Evolutionary conservation across 2,113 vertebrate species (phyloP).

Genomic region (Notothenia rossii): DNA sequence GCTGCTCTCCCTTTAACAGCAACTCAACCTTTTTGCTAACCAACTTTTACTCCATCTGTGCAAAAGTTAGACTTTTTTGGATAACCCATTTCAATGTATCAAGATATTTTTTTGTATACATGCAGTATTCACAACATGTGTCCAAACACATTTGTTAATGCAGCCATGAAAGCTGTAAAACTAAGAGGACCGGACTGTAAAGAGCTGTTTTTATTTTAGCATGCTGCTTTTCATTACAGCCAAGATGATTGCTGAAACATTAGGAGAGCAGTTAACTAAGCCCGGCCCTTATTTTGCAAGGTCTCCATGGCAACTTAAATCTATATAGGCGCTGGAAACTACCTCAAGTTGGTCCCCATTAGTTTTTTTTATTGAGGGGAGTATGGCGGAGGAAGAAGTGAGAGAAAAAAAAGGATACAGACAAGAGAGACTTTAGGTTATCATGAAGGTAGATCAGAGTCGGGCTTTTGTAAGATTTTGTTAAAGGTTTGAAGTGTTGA

Average conservation of each 20-base stretch:
- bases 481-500: not conserved
- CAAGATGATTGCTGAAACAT: slow-evolving; percentile 67
- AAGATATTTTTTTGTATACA: not conserved
- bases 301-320: slow-evolving; percentile 77
- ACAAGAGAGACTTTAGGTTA: slow-evolving; percentile 6
- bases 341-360: slow-evolving; percentile 65
- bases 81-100: not conserved
- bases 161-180: slow-evolving; percentile 37
- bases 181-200: slow-evolving; percentile 19
- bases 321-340: slow-evolving; percentile 75
- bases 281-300: slow-evolving; percentile 75
- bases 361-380: slow-evolving; percentile 36
- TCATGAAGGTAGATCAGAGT: slow-evolving; percentile 12
- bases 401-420: slow-evolving; percentile 20
- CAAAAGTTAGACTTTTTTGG: not conserved
- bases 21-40: slow-evolving; percentile 19
- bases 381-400: slow-evolving; percentile 21
- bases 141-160: slow-evolving; percentile 17
- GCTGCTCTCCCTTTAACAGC: slow-evolving; percentile 29
- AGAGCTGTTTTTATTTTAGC: slow-evolving; percentile 33
- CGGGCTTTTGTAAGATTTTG: not conserved
- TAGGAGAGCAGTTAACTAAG: slow-evolving; percentile 62
- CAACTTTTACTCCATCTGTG: not conserved
- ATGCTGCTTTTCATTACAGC: slow-evolving; percentile 73
- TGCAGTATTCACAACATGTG: slow-evolving; percentile 1